Base-by-base conservation (phyloP, 1,140 invertebrate genomes). In the Hestina assimilis region DNA sequence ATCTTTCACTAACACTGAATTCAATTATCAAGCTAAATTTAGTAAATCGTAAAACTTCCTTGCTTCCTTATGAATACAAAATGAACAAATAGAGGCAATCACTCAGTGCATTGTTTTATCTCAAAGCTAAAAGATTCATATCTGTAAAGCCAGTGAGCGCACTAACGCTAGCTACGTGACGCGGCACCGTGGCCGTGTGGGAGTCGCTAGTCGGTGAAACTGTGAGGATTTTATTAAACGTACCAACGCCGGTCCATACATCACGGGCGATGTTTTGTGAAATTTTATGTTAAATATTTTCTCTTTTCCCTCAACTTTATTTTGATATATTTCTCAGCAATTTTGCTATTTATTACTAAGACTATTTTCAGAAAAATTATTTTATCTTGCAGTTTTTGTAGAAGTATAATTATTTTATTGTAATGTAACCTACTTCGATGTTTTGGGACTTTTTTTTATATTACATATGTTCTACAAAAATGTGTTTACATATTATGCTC, bases 171-270 rank as follows among this genome's bases (percentile, higher is more conserved):
- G 6, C 29, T 35, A 35, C 45, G 45, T 47, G 45, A n/a, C 2
- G 29, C 45, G 19, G 19, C 21, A 33, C 21, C 12, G 8, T 15
- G 19, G 19, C 0, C 26, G 28, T 15, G n/a, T 17, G 11, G 17
- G 28, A 28, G 5, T 31, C 45, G 31, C n/a, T n/a, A n/a, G 31
- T 33, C 14, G 29, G 33, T n/a, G n/a, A n/a, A n/a, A 46, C 8
- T n/a, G 28, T 19, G 21, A 20, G 8, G 11, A 33, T 35, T 21
- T 47, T 47, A 47, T 33, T 47, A 21, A 47, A 19, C 31, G n/a
- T 23, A 14, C 1, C 2, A 31, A 46, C 15, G 19, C 31, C 31
- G 24, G 4, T 17, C 26, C n/a, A 46, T 46, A 20, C 14, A 20
- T 46, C 11, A 46, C 31, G 31, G 29, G 19, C 15, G 31, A 17